Evolutionary conservation across 2,113 vertebrate species (phyloP), one percentile per base, ranked within the genome.

Genomic region (Channa maculata): DNA sequence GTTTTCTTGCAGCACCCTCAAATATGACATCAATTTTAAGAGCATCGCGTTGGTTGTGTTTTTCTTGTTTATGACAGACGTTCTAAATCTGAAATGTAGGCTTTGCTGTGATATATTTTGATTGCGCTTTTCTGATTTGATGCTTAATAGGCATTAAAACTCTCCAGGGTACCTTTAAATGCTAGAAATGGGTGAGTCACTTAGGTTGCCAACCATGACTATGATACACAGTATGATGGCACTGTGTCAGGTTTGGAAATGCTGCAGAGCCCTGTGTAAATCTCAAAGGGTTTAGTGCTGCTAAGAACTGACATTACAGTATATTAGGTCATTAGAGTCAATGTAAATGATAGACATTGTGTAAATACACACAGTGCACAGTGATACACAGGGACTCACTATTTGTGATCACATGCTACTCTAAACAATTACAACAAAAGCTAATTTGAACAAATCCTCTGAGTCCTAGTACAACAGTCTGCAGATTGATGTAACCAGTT

Each of bases 401-500:
- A 11, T 65, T 45, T 60, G 14, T 51, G 46, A 55, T 58, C 8
- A n/a, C n/a, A 48, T 9, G 13, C 68, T 11, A 7, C 54, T 5
- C 24, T 45, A 49, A 36, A 39, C 9, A 41, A 9, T 37, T 24
- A 12, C 38, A 5, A 54, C 55, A 70, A 71, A 44, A 62, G 53
- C 11, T 36, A 36, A 55, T 51, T n/a, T 37, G 33, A 54, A 54
- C 44, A 45, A 5, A 63, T 65, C 43, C 46, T 69, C 38, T 33
- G 44, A 62, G 58, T 43, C 46, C 49, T 10, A n/a, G 43, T 8
- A 45, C 63, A 50, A 45, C 0, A 2, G 55, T 69, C 57, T 78
- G 57, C 57, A 82, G 38, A 71, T 75, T 71, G 67, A 60, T 75
- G 49, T 71, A 57, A 77, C 38, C 65, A 58, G 65, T 67, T 70